These are phyloP conservation scores for Aramus guarauna DNA, from an alignment of 2,113 vertebrate genomes.

Conservation along the genomic window DNA sequence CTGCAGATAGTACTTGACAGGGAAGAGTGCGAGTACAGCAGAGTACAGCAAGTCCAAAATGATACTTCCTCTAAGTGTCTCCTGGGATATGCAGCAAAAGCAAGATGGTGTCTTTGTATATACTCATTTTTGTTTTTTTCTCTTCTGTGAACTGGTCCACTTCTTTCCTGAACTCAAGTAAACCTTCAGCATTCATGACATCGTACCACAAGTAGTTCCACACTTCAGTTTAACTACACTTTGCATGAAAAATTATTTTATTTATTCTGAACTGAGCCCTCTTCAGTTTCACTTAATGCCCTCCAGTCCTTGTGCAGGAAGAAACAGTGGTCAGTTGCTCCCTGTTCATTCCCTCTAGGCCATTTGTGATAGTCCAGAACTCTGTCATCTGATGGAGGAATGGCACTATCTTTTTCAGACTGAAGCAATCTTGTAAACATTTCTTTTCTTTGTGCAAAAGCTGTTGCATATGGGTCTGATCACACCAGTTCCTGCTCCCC, in stretches of 20 bases:
- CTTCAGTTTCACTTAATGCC: no score
- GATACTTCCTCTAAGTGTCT: no score
- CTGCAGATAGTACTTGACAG: fast-evolving
- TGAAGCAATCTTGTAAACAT: fast-evolving
- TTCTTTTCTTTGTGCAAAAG: background rate
- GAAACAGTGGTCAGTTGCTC: background rate
- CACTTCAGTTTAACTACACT: background rate
- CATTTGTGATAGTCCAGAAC: background rate
- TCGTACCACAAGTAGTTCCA: background rate
- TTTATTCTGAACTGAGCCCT: background rate
- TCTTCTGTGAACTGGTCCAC: fast-evolving
- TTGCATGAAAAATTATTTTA: fast-evolving
- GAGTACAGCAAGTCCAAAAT: background rate
- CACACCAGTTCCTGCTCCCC: background rate
- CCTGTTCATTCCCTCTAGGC: background rate
- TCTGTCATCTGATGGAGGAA: background rate
- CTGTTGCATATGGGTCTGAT: fast-evolving
- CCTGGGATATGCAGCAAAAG: fast-evolving
- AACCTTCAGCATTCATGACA: background rate
- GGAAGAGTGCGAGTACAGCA: fast-evolving
- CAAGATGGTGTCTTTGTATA: no score
- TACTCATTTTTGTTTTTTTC: fast-evolving
- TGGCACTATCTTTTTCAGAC: background rate
- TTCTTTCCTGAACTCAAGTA: background rate
- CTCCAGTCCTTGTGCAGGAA: background rate